Evolutionary conservation across 1,140 invertebrate genomes (phyloP), one percentile per base, ranked within the genome.

Genomic region (Camponotus pennsylvanicus): DNA sequence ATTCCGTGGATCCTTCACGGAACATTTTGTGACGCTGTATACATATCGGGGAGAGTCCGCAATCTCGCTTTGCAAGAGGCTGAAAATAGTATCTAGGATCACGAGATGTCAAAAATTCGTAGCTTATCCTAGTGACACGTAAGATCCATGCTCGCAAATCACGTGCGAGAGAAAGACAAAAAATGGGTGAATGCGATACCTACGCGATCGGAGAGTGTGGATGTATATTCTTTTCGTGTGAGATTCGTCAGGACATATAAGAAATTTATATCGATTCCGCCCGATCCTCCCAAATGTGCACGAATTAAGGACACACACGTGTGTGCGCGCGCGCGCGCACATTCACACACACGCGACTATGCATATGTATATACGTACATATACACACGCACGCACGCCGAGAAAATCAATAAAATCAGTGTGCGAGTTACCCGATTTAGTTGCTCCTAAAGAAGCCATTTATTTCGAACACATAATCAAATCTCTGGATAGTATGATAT

Each of bases 261-360:
- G 49, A 57, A 42, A 57, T 40, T 21, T 27, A 57, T 15, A 27
- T 57, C 32, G 15, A 80, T 42, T n/a, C 4, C 37, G 21, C 49
- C 37, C 66, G 37, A 80, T 69, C 45, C 27, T 42, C 59, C 37
- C 67, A 71, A 80, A 21, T 57, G 78, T 71, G 78, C 66, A 71
- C 78, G 18, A 15, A 13, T 42, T 61, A 57, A 71, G 69, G 52
- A 59, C 67, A 42, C 52, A 32, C 52, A 45, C 34, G 8, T 27
- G 13, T 52, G 32, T 13, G 11, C 27, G 18, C 13, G n/a, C 18
- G 37, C 13, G 40, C 15, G 32, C 42, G 5, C 42, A 34, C 40
- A 7, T 1, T n/a, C 8, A n/a, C 75, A 63, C 21, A 76, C 37
- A 34, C 57, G 32, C 59, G 1, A 21, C 49, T 52, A 9, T 45